These are phyloP conservation scores for Chrysogorgia sp. DNA, from an alignment of 92 coral and sea anemone species.

Conservation along the genomic window DNA sequence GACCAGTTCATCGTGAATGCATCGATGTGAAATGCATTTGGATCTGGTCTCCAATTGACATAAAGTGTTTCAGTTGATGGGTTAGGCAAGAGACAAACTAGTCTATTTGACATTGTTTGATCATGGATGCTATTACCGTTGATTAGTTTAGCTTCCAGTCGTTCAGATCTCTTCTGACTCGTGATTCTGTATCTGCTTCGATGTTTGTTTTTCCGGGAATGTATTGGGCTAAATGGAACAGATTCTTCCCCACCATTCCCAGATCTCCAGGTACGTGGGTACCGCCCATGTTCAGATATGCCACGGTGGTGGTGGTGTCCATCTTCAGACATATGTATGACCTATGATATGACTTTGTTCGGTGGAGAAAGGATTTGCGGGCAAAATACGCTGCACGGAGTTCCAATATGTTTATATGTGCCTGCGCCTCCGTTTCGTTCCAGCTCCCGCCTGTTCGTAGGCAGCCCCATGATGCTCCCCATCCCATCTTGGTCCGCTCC, in stretches of 20 bases:
- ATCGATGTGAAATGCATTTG: conserved; percentile 47
- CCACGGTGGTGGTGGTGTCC: conserved; percentile 52
- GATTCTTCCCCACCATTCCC: conserved; percentile 59
- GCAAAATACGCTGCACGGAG: too few relatives aligned
- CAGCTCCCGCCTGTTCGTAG: too few relatives aligned
- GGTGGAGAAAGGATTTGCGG: too few relatives aligned
- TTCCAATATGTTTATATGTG: too few relatives aligned
- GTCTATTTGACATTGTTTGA: conserved; percentile 19
- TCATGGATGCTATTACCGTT: conserved; percentile 34
- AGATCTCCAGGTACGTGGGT: conserved; percentile 58
- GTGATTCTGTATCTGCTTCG: conserved; percentile 60
- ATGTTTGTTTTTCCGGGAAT: conserved; percentile 63
- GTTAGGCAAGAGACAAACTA: conserved; percentile 60
- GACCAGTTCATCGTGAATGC: conserved; percentile 58
- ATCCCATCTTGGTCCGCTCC: too few relatives aligned
- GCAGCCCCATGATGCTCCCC: too few relatives aligned
- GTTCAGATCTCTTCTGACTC: conserved; percentile 28
- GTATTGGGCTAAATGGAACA: conserved; percentile 58
- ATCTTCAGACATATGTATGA: conserved; percentile 36
- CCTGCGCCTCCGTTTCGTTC: too few relatives aligned
- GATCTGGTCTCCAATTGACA: conserved; percentile 55
- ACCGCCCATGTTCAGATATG: conserved; percentile 56
- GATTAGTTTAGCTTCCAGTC: conserved; percentile 60
- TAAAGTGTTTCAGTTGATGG: conserved; percentile 28
- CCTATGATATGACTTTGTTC: too few relatives aligned